phyloP scores from a whole-genome alignment of 1,140 invertebrate species.

The Parapsyche elsis region DNA sequence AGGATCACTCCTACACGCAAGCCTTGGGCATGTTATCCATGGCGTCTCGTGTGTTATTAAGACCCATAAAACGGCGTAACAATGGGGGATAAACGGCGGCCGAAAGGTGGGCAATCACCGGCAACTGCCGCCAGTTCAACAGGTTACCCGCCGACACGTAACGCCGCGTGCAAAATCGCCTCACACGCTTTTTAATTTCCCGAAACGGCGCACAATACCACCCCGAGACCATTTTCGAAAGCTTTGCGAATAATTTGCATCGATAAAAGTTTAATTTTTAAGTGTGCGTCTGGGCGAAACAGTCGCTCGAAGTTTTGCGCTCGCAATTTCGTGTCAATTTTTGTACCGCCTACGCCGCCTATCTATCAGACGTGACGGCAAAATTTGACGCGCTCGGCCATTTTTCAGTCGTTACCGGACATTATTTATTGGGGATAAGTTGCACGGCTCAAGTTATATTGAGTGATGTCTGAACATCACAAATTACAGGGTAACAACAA shows the following conservation, averaged over 20 bases:
- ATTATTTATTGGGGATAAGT: conserved; percentile 39
- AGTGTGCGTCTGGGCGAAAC: too few species aligned
- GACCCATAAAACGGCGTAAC: conserved; percentile 51
- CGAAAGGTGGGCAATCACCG: conserved; percentile 36
- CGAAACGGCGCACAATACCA: too few species aligned
- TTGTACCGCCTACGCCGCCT: neutral
- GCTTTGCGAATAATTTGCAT: too few species aligned
- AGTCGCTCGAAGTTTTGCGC: neutral
- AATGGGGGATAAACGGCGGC: conserved; percentile 50
- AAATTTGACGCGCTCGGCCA: conserved; percentile 39
- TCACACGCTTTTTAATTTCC: too few species aligned
- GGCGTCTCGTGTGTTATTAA: conserved; percentile 48
- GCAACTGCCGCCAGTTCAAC: conserved; percentile 18
- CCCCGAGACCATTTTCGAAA: too few species aligned
- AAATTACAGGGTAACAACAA: conserved; percentile 40
- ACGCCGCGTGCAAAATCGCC: neutral
- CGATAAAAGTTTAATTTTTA: too few species aligned
- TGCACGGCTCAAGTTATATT: conserved; percentile 7
- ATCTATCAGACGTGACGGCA: conserved; percentile 15
- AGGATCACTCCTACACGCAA: neutral
- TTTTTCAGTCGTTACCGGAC: conserved; percentile 26
- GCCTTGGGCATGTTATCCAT: conserved; percentile 26
- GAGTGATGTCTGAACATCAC: conserved; percentile 38
- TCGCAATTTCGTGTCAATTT: neutral
- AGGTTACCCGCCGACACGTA: neutral